Evolutionary conservation across 2,113 vertebrate species (phyloP), one percentile per base, ranked within the genome.

Genomic region (Lepus timidus): DNA sequence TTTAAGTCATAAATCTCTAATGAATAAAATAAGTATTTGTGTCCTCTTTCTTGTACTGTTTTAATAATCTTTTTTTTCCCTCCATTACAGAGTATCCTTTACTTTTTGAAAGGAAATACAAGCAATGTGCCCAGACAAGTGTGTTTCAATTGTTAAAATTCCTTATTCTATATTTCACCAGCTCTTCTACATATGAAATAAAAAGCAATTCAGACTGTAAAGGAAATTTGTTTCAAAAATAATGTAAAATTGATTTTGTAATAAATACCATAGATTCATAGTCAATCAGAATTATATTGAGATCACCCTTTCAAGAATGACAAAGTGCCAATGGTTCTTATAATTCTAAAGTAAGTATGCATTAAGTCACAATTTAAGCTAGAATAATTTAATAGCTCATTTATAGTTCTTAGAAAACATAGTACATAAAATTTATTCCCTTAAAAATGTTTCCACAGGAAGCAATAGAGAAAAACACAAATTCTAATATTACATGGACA

Each of bases 181-280:
- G 9, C 81, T 84, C n/a, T 44, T 71, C 44, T 73, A 68, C 27
- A 82, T 58, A 20, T 25, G 88, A 29, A 64, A 64, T 67, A 51
- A 70, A 93, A 82, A 89, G 23, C 7, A 75, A 87, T 70, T 92
- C 80, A 36, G 73, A 88, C 1, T 49, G 49, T 22, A 64, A 80
- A 84, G 27, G 10, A 85, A 65, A 55, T 13, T 52, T 89, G 90
- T 95, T 70, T 25, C 12, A 75, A 90, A 88, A 80, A 27, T 86
- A 89, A 49, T 31, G 3, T 22, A 91, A 83, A 74, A 64, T 71
- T 88, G 29, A 85, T 91, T 91, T 88, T 95, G 1, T 74, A 85
- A 76, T 62, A 90, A 83, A 70, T 5, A 3, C 14, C 16, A 71
- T 25, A 20, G 27, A 31, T 14, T 87, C 67, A 49, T 0, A 84